Evolutionary conservation across 53 echinoderm and acorn worm species (phyloP).

Genomic region (Pentamera pediparva): DNA sequence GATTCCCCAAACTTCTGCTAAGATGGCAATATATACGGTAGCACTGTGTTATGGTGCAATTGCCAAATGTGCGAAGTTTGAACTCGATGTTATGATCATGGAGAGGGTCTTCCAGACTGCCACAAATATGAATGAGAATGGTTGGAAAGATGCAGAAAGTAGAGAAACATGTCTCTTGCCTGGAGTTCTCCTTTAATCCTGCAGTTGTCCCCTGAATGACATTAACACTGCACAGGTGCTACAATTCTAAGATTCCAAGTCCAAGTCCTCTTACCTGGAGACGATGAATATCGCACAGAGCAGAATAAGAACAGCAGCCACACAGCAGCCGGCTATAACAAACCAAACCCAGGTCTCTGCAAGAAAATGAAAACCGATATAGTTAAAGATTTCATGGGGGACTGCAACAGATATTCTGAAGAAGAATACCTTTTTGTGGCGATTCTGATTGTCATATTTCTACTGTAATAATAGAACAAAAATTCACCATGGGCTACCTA

Average conservation of each 20-base stretch:
- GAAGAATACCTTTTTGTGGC: not conserved
- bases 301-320: conserved; percentile 40
- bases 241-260: not conserved
- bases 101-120: too few species aligned
- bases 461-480: too few species aligned
- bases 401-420: not conserved
- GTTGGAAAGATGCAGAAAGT: too few species aligned
- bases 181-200: not conserved
- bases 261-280: conserved; percentile 26
- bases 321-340: conserved; percentile 52
- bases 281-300: conserved; percentile 12
- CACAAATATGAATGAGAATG: too few species aligned
- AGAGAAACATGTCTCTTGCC: too few species aligned
- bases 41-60: too few species aligned
- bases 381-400: not conserved
- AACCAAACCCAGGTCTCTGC: conserved; percentile 89
- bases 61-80: too few species aligned
- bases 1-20: too few species aligned
- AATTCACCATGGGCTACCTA: too few species aligned
- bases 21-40: too few species aligned
- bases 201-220: not conserved
- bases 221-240: not conserved
- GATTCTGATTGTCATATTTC: not conserved
- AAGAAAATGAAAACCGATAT: not conserved
- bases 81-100: too few species aligned